A percentile compares a stretch with the other conserved stretches of the same genome.
Conservation (phyloP, 2,797 vertebrate species). For the Squalus acanthias region DNA sequence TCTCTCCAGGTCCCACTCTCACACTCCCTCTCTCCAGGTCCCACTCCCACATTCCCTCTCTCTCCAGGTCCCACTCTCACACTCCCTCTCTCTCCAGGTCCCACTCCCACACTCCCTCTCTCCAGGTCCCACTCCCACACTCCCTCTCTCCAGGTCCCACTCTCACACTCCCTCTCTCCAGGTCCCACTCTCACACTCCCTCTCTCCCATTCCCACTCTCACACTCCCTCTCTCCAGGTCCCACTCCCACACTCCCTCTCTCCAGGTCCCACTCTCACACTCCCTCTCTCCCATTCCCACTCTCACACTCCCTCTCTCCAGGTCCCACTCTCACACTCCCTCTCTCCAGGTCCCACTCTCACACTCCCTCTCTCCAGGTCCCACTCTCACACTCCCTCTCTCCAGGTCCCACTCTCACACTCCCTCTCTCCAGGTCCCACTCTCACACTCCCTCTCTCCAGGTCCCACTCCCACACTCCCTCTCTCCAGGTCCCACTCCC, state of each 20-base stretch:
- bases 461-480: neutral
- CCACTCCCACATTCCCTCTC: rapidly evolving
- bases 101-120: slow-evolving; percentile 31
- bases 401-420: too few relatives aligned
- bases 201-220: neutral
- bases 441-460: neutral
- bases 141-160: rapidly evolving
- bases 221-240: too few relatives aligned
- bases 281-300: too few relatives aligned
- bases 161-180: neutral
- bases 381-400: neutral
- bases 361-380: neutral
- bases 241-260: too few relatives aligned
- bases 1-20: neutral
- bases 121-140: neutral
- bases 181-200: rapidly evolving
- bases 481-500: too few relatives aligned
- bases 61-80: neutral
- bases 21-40: neutral
- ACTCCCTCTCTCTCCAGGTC: neutral
- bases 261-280: too few relatives aligned
- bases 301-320: neutral
- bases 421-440: neutral
- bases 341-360: neutral
- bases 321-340: neutral